A percentile compares a stretch with the other conserved stretches of the same genome.
These are phyloP conservation scores for Maccullochella peelii DNA, from an alignment of 2,113 vertebrate genomes.

Conservation along the genomic window DNA sequence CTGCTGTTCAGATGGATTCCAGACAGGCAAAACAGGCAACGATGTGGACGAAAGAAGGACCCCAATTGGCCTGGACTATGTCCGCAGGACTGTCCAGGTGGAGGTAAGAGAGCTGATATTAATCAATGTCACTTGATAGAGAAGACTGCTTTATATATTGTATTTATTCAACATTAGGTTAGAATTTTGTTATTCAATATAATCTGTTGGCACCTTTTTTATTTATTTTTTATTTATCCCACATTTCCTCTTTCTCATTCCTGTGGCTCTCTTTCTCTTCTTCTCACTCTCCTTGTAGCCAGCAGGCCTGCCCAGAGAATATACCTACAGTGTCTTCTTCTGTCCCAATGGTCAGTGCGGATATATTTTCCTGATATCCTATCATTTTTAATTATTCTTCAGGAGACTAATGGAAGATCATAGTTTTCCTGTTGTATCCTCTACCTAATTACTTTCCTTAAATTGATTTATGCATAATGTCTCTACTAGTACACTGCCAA, in stretches of 20 bases:
- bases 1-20: conserved; percentile 87
- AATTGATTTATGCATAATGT: not conserved
- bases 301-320: conserved; percentile 90
- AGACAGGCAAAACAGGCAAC: conserved; percentile 78
- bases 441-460: not conserved
- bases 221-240: not conserved
- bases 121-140: not conserved
- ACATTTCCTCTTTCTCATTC: not conserved
- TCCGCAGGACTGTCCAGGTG: conserved; percentile 88
- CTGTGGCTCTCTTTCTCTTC: conserved; percentile 55
- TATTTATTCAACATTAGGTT: not conserved
- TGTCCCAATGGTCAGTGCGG: conserved; percentile 90
- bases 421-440: not conserved
- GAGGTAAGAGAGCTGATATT: conserved; percentile 83
- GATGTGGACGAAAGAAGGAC: conserved; percentile 83
- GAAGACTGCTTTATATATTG: not conserved
- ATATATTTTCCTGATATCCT: not conserved
- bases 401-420: not conserved
- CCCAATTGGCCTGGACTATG: conserved; percentile 84
- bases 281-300: conserved; percentile 82
- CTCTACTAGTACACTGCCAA: too few species aligned
- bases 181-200: not conserved
- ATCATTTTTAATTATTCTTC: not conserved
- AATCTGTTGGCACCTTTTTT: not conserved
- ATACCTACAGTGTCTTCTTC: conserved; percentile 96